Conservation (phyloP, 2,113 vertebrate genomes). For the Paramisgurnus dabryanus region DNA sequence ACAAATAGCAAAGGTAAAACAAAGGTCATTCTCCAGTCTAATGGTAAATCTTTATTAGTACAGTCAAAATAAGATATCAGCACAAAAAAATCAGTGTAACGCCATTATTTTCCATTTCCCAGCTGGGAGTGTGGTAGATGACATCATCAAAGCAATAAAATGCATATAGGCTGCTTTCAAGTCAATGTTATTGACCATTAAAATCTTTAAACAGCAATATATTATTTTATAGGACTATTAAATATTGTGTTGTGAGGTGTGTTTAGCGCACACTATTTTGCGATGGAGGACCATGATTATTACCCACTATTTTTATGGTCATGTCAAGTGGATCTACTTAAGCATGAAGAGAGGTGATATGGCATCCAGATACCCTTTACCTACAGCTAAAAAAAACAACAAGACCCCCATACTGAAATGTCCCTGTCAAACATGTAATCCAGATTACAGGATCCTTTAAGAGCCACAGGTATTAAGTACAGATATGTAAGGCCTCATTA, state of each 20-base stretch:
- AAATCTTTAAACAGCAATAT: conserved; percentile 33
- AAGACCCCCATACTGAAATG: neutral
- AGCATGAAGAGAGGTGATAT: neutral
- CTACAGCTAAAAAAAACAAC: neutral
- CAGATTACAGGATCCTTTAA: neutral
- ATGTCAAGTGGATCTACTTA: neutral
- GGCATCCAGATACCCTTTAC: neutral
- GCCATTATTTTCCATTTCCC: conserved; percentile 34
- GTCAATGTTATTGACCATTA: conserved; percentile 12
- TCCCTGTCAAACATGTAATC: neutral
- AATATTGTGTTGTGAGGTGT: conserved; percentile 2
- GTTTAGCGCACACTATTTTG: neutral
- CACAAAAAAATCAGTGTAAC: conserved; percentile 24
- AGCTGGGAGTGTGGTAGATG: conserved; percentile 26
- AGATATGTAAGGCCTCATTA: conserved; percentile 3
- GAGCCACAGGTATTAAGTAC: conserved; percentile 10
- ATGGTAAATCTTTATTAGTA: neutral
- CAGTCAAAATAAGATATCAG: neutral
- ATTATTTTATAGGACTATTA: conserved; percentile 29
- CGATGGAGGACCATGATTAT: neutral
- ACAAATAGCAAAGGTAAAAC: conserved; percentile 25
- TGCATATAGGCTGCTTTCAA: conserved; percentile 5
- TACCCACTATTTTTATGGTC: neutral
- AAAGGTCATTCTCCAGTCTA: conserved; percentile 33
- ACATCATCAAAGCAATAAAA: conserved; percentile 19